Percentiles rank a stretch among this genome's conserved stretches.
phyloP scores from a whole-genome alignment of 2,113 vertebrate species.

The Hemiprocne comata region DNA sequence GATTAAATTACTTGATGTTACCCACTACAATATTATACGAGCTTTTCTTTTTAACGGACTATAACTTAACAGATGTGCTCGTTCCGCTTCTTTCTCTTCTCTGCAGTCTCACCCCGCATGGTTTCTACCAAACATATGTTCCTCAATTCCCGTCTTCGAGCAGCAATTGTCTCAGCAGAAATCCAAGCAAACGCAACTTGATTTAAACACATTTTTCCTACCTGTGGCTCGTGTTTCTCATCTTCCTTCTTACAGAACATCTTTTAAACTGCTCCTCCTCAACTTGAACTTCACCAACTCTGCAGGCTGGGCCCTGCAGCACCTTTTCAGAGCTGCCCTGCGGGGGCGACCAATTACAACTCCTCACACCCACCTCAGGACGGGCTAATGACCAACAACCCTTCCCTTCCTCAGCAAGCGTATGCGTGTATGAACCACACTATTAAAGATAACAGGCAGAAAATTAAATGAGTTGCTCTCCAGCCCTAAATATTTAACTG shows the following conservation, averaged over 20 bases:
- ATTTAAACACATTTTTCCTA: neutral
- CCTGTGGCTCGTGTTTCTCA: neutral
- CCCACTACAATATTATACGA: neutral
- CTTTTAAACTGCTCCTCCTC: neutral
- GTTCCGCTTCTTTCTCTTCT: neutral
- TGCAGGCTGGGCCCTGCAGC: neutral
- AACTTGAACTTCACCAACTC: neutral
- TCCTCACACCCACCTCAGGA: neutral
- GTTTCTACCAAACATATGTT: neutral
- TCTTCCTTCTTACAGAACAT: accelerated
- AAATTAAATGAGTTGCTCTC: neutral
- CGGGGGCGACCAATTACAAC: neutral
- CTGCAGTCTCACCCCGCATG: neutral
- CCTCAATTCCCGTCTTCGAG: accelerated
- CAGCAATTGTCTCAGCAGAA: neutral
- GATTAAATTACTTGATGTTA: neutral
- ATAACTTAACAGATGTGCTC: neutral
- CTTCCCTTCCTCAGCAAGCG: neutral
- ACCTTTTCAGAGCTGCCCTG: neutral
- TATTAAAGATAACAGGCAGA: neutral
- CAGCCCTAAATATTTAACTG: neutral
- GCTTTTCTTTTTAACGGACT: neutral
- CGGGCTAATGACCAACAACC: neutral
- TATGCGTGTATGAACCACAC: neutral
- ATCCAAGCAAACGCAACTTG: neutral